These are phyloP conservation scores for Aspidapion aeneum DNA, from an alignment of 2,888 invertebrate species.

Conservation along the genomic window DNA sequence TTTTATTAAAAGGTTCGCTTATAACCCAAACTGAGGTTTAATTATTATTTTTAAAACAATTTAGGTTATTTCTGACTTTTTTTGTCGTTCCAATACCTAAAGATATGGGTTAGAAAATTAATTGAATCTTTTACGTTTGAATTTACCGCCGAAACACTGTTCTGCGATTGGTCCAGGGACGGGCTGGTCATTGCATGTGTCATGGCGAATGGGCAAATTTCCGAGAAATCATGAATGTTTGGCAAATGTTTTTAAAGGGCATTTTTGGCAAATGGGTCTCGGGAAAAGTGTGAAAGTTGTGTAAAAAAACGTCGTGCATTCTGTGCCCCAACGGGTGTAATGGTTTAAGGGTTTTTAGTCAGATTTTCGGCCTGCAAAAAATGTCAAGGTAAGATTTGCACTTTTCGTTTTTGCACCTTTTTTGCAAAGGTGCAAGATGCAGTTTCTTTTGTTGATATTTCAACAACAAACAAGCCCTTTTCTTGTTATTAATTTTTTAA, in stretches of 20 bases:
- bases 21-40: too few species aligned
- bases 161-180: slow-evolving; percentile 18
- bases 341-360: slow-evolving; percentile 16
- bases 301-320: slow-evolving; percentile 11
- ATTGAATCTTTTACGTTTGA: too few species aligned
- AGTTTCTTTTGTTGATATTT: slow-evolving; percentile 6
- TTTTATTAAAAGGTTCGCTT: too few species aligned
- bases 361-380: slow-evolving; percentile 16
- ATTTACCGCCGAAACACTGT: slow-evolving; percentile 10
- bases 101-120: too few species aligned
- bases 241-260: slow-evolving; percentile 14
- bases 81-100: too few species aligned
- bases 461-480: slow-evolving; percentile 3
- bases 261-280: slow-evolving; percentile 20
- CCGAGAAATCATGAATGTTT: slow-evolving; percentile 13
- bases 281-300: slow-evolving; percentile 4
- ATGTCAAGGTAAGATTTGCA: slow-evolving; percentile 24
- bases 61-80: too few species aligned
- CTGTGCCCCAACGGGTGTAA: slow-evolving; percentile 14
- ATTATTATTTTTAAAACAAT: too few species aligned
- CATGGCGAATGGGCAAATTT: slow-evolving; percentile 21
- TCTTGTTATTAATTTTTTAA: too few species aligned
- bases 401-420: slow-evolving; percentile 12
- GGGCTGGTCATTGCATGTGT: slow-evolving; percentile 23
- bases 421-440: slow-evolving; percentile 7